A percentile compares a stretch with the other conserved stretches of the same genome.
phyloP scores from a whole-genome alignment of 2,797 vertebrate genomes.

The Mormyrus proboscirostris region DNA sequence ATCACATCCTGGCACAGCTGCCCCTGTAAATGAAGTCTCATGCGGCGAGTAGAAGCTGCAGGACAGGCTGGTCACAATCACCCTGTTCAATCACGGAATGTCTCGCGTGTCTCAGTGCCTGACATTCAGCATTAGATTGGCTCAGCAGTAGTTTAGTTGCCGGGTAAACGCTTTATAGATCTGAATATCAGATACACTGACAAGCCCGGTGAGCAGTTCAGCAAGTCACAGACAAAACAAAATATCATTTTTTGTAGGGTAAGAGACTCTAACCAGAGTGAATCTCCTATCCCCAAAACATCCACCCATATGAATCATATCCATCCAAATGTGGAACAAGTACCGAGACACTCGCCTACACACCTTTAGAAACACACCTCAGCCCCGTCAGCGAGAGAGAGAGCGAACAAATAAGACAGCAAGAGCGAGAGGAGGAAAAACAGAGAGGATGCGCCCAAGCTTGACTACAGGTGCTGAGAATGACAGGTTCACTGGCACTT shows the following conservation, averaged over 20 bases:
- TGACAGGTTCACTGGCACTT: slow-evolving; percentile 7
- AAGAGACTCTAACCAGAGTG: neutral
- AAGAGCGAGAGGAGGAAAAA: neutral
- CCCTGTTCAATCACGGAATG: neutral
- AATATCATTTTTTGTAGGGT: neutral
- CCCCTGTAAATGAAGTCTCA: neutral
- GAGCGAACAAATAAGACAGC: neutral
- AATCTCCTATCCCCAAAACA: neutral
- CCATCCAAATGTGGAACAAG: neutral
- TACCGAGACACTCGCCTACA: neutral
- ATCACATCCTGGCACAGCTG: neutral
- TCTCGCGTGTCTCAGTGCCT: neutral
- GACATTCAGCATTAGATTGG: neutral
- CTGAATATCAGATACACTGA: neutral
- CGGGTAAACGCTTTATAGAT: neutral
- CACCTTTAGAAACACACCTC: neutral
- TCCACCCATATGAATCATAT: neutral
- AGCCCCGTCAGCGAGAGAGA: slow-evolving; percentile 20
- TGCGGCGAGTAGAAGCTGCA: neutral
- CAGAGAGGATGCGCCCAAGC: neutral
- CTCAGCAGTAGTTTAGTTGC: neutral
- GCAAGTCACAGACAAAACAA: neutral
- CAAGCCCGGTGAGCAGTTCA: neutral
- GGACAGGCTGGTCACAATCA: neutral
- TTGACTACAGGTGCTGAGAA: slow-evolving; percentile 1